Conservation (phyloP, 1,140 invertebrate species). For the Nomia melanderi region DNA sequence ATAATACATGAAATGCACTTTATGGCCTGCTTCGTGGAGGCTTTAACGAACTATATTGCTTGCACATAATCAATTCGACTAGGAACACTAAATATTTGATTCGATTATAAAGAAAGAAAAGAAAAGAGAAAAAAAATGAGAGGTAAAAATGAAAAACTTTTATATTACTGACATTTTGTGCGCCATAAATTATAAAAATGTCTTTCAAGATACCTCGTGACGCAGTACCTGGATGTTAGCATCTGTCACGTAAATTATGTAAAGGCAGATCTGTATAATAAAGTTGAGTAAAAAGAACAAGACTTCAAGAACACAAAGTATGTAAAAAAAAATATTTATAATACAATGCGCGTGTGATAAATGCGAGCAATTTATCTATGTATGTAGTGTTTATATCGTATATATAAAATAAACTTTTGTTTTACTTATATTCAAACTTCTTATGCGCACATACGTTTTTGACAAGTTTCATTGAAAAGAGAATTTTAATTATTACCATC, state of each 20-base stretch:
- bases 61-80: slow-evolving; percentile 62
- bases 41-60: slow-evolving; percentile 55
- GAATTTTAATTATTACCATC: slow-evolving; percentile 9
- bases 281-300: slow-evolving; percentile 40
- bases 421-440: slow-evolving; percentile 29
- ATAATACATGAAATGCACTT: slow-evolving; percentile 62
- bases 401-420: slow-evolving; percentile 50
- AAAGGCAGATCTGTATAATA: slow-evolving; percentile 54
- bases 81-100: slow-evolving; percentile 43
- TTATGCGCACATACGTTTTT: slow-evolving; percentile 26
- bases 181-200: slow-evolving; percentile 46
- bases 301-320: slow-evolving; percentile 37
- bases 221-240: slow-evolving; percentile 54
- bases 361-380: slow-evolving; percentile 34
- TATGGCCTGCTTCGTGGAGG: slow-evolving; percentile 66
- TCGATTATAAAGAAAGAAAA: slow-evolving; percentile 8
- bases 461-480: slow-evolving; percentile 13
- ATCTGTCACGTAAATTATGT: slow-evolving; percentile 49
- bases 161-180: slow-evolving; percentile 40
- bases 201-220: slow-evolving; percentile 58
- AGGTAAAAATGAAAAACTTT: background rate
- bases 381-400: slow-evolving; percentile 57
- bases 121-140: background rate
- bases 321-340: slow-evolving; percentile 60
- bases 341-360: slow-evolving; percentile 59